Evolutionary conservation across 2,797 vertebrate genomes (phyloP).

Genomic region (Brotula barbata): DNA sequence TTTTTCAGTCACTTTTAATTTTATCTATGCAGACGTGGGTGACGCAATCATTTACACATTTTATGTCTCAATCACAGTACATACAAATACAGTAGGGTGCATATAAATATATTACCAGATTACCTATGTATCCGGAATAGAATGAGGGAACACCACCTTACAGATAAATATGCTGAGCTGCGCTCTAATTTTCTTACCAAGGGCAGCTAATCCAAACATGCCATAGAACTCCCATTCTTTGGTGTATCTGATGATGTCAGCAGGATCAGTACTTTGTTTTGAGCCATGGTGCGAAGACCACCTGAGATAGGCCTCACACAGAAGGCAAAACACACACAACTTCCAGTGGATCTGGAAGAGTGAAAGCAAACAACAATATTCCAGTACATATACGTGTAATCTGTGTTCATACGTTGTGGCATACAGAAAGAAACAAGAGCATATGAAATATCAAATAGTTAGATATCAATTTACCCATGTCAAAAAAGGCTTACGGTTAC

Average conservation of each 20-base stretch:
- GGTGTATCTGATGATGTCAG: slow-evolving; percentile 95
- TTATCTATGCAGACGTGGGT: too few species aligned
- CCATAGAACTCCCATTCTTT: slow-evolving; percentile 98
- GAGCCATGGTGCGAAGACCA: slow-evolving; percentile 91
- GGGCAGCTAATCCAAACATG: slow-evolving; percentile 89
- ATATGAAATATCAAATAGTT: too few species aligned
- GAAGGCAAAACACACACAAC: slow-evolving; percentile 91
- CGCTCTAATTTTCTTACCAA: slow-evolving; percentile 78
- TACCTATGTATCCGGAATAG: too few species aligned
- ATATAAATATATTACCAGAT: too few species aligned
- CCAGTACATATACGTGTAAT: not conserved
- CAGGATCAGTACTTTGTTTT: slow-evolving; percentile 83
- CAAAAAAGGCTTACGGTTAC: slow-evolving; percentile 28
- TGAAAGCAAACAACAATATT: not conserved
- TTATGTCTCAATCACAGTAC: too few species aligned
- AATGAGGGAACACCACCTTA: not conserved
- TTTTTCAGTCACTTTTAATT: too few species aligned
- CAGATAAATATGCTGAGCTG: not conserved
- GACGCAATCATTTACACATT: too few species aligned
- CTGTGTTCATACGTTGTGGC: not conserved
- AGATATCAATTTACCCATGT: not conserved
- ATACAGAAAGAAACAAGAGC: not conserved
- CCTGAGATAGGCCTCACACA: slow-evolving; percentile 94
- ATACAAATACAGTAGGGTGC: too few species aligned
- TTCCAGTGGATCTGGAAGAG: slow-evolving; percentile 93